Percentiles rank a stretch among this genome's conserved stretches.
Conservation (phyloP, 2,888 invertebrate species). For the Antheraea assamensis region DNA sequence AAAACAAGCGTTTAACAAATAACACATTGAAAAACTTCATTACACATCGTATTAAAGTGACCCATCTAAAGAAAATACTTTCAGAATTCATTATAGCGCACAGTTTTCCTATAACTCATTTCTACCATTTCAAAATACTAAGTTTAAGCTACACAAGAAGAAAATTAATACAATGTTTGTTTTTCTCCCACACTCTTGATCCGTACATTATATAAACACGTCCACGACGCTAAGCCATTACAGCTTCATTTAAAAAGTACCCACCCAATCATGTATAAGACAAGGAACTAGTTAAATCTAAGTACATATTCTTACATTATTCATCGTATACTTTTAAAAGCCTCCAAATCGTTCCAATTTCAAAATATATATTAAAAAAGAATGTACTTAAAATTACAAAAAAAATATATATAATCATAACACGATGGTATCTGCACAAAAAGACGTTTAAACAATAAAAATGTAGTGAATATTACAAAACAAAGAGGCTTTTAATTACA, state of each 20-base stretch:
- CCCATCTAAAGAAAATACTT: not conserved
- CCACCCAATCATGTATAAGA: conserved; percentile 59
- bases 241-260: conserved; percentile 53
- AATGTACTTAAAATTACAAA: conserved; percentile 52
- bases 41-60: not conserved
- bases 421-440: not conserved
- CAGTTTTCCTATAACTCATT: not conserved
- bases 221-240: conserved; percentile 7
- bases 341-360: conserved; percentile 75
- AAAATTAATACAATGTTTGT: not conserved
- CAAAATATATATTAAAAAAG: conserved; percentile 56
- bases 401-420: conserved; percentile 34
- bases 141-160: not conserved
- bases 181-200: not conserved
- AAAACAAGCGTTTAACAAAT: not conserved
- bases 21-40: not conserved
- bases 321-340: conserved; percentile 79
- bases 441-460: not conserved
- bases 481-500: conserved; percentile 18
- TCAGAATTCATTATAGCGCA: no score
- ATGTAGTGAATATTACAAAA: not conserved
- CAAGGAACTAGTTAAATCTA: conserved; percentile 78
- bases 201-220: not conserved
- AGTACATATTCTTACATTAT: conserved; percentile 79
- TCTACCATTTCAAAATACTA: not conserved